Evolutionary conservation across 2,113 vertebrate genomes (phyloP), one percentile per base, ranked within the genome.

Genomic region (Haplochromis vanheusdeni): DNA sequence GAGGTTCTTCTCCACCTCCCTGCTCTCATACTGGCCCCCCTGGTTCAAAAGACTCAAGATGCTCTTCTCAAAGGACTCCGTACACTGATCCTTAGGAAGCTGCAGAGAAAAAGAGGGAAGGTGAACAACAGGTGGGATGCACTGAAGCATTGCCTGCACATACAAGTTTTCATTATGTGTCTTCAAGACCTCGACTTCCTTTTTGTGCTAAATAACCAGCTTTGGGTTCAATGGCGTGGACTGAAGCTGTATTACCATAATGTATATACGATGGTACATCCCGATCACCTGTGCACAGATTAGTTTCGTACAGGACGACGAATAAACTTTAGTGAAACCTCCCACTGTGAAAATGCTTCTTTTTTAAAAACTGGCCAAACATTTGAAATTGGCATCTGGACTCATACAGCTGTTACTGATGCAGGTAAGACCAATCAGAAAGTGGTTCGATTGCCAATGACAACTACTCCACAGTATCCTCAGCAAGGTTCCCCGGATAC

Each of bases 11-110:
- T 98, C 98, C 83, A 97, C 94, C 87, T 98, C 97, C 86, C 96
- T 94, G 91, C 97, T 97, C 89, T 97, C 97, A 73, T 95, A 96
- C 88, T 97, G 97, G 77, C 97, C 95, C 31, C 97, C 97, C 90
- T 97, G 97, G 94, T 96, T 98, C 94, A 99, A 96, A 93, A 98
- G 97, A 93, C 94, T 94, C 89, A 99, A 96, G 88, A 98, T 97
- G 89, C 97, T 96, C 95, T 97, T 98, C 94, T 98, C 98, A 96
- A 98, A 98, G 10, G 97, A 95, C 94, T 98, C 97, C 28, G 97
- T 97, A 89, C 97, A 97, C 68, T 97, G 95, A 92, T 98, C 97
- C 95, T 98, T 99, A 82, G 98, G 98, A 95, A 99, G 98, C 98
- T 99, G 89, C 4, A 2, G 83, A 85, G 52, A 82, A 11, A 65